Conservation (phyloP, 2,113 vertebrate species). For the Marmota monax region DNA sequence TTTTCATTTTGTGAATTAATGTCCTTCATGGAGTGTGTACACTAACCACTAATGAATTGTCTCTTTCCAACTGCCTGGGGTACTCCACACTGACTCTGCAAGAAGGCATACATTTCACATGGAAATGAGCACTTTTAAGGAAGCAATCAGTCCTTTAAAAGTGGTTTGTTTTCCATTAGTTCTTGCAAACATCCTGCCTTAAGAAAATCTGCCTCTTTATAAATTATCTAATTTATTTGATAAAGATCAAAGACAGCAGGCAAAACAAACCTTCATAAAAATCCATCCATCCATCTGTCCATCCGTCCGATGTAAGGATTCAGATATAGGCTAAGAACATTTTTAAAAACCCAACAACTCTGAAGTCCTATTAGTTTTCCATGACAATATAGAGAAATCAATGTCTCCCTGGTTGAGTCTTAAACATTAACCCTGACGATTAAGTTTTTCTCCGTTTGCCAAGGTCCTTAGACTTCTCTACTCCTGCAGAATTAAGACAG, state of each 20-base stretch:
- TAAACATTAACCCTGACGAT: background rate
- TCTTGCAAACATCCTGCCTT: slow-evolving; percentile 62
- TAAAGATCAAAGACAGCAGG: background rate
- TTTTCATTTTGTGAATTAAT: slow-evolving; percentile 91
- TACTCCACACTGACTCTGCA: slow-evolving; percentile 77
- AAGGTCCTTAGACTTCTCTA: background rate
- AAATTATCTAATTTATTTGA: background rate
- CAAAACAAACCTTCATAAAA: background rate
- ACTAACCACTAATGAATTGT: slow-evolving; percentile 88
- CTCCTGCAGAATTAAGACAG: background rate
- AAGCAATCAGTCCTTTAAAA: slow-evolving; percentile 79
- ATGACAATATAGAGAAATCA: background rate
- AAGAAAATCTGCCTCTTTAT: background rate
- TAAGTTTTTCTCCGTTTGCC: background rate
- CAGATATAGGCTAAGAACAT: background rate
- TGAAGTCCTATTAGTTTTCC: background rate
- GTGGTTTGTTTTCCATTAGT: slow-evolving; percentile 75
- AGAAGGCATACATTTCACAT: slow-evolving; percentile 82
- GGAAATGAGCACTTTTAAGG: slow-evolving; percentile 83
- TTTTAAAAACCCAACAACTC: background rate
- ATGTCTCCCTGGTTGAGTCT: background rate
- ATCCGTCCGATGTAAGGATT: background rate
- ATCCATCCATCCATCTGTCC: background rate
- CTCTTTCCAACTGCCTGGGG: slow-evolving; percentile 86
- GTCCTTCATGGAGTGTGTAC: slow-evolving; percentile 83